phyloP scores from a whole-genome alignment of 2,113 vertebrate species.

The Crocuta crocuta region DNA sequence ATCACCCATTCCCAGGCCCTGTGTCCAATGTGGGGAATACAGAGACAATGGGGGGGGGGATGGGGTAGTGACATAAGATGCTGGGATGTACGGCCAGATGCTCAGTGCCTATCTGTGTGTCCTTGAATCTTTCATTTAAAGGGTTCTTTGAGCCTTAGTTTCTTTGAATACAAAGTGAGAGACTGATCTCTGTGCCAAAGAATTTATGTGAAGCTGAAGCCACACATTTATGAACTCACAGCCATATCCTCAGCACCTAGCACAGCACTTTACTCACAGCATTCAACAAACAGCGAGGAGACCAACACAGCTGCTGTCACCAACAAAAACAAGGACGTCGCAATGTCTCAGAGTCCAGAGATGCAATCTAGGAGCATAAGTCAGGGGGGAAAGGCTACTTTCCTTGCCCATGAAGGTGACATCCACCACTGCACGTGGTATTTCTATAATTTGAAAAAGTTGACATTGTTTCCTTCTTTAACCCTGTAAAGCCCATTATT shows the following conservation, averaged over 20 bases:
- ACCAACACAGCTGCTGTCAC: too few species aligned
- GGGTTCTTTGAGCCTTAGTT: neutral
- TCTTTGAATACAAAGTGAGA: neutral
- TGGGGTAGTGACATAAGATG: neutral
- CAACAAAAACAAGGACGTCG: neutral
- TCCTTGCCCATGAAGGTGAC: neutral
- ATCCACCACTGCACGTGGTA: neutral
- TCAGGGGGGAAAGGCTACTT: neutral
- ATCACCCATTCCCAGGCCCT: neutral
- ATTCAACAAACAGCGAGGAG: neutral
- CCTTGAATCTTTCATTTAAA: neutral
- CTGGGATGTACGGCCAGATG: accelerated
- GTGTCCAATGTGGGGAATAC: neutral
- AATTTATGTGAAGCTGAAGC: neutral
- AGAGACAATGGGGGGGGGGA: accelerated
- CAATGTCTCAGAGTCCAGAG: accelerated
- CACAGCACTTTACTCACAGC: accelerated
- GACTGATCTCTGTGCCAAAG: neutral
- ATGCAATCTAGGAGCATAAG: neutral
- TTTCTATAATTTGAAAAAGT: neutral
- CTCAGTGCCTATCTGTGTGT: neutral
- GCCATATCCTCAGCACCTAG: too few species aligned
- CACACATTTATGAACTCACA: neutral
- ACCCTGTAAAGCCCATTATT: neutral
- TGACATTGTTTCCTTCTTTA: neutral